A percentile compares a stretch with the other conserved stretches of the same genome.
Conservation (phyloP, 2,797 vertebrate species). For the Morus bassanus region DNA sequence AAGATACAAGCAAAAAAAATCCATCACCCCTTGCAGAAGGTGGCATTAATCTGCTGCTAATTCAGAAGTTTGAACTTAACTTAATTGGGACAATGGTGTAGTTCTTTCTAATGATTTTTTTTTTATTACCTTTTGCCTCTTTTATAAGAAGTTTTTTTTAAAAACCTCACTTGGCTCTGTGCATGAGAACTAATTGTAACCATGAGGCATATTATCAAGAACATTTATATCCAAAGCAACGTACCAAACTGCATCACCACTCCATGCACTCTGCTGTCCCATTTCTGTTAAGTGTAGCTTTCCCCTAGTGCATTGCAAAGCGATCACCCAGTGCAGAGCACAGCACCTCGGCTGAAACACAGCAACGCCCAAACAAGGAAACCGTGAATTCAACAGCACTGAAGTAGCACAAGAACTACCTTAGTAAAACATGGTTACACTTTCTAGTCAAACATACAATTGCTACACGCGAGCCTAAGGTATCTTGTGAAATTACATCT, state of each 20-base stretch:
- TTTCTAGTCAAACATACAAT: neutral
- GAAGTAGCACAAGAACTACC: neutral
- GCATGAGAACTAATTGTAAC: neutral
- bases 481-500: neutral
- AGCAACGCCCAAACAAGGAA: neutral
- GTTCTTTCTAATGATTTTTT: neutral
- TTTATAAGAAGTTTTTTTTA: neutral
- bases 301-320: neutral
- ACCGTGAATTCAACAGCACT: no score
- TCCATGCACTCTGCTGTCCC: neutral
- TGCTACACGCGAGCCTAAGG: neutral
- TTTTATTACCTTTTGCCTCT: neutral
- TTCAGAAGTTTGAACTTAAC: neutral
- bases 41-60: neutral
- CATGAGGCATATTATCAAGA: accelerated
- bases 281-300: neutral
- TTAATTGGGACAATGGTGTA: neutral
- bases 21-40: neutral
- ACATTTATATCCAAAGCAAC: neutral
- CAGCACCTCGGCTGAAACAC: neutral
- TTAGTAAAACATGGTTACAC: neutral
- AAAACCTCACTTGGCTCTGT: neutral
- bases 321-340: accelerated
- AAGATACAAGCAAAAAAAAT: neutral
- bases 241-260: no score